These are phyloP conservation scores for Lepus townsendii DNA, from an alignment of 2,797 vertebrate species.

Conservation along the genomic window DNA sequence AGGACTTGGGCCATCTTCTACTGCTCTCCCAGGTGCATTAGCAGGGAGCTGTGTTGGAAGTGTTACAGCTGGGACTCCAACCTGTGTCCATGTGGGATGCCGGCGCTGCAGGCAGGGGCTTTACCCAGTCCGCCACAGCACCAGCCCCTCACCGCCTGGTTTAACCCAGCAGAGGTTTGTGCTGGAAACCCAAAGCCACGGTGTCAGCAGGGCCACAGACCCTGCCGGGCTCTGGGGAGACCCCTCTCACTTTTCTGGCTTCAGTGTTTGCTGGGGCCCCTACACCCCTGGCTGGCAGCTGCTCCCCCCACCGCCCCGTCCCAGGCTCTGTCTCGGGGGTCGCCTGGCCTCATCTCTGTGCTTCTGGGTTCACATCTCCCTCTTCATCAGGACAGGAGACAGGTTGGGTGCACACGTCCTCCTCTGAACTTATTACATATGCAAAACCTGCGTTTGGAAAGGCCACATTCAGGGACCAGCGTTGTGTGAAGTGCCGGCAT, in stretches of 20 bases:
- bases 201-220: rapidly evolving
- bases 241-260: background rate
- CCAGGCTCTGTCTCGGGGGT: rapidly evolving
- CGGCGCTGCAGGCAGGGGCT: too few relatives aligned
- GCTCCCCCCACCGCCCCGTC: too few relatives aligned
- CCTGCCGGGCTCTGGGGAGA: background rate
- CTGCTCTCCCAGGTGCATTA: too few relatives aligned
- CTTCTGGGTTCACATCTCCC: background rate
- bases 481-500: too few relatives aligned
- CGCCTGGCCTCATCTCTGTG: rapidly evolving
- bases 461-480: too few relatives aligned
- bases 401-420: rapidly evolving
- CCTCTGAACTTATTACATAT: background rate
- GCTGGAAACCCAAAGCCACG: background rate
- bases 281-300: rapidly evolving
- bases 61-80: too few relatives aligned
- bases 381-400: rapidly evolving
- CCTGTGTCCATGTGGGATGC: too few relatives aligned
- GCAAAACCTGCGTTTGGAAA: too few relatives aligned
- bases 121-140: too few relatives aligned
- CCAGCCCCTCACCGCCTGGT: too few relatives aligned
- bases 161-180: rapidly evolving
- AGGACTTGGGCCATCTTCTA: too few relatives aligned
- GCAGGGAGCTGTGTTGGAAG: too few relatives aligned
- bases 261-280: rapidly evolving